A percentile compares a stretch with the other conserved stretches of the same genome.
Conservation (phyloP, 2,797 vertebrate species). For the Pelochelys cantorii region DNA sequence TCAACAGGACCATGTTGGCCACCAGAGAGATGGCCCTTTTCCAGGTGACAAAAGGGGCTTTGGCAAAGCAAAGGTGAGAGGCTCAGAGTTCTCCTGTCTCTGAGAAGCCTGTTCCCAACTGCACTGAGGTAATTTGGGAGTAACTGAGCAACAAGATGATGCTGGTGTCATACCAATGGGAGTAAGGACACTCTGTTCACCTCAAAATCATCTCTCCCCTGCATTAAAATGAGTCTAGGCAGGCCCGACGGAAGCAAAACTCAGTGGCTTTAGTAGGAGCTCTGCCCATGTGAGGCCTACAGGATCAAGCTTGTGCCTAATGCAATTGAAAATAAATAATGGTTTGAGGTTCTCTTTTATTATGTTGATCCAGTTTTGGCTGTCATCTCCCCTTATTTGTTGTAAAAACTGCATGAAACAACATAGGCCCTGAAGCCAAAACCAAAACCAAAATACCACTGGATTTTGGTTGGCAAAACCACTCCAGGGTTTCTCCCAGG, state of each 20-base stretch:
- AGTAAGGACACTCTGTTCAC: not conserved
- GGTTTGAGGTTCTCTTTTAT: not conserved
- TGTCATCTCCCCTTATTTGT: not conserved
- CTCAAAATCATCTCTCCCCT: not conserved
- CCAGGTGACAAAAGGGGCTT: too few relatives aligned
- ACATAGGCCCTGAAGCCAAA: not conserved
- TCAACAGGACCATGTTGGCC: too few relatives aligned
- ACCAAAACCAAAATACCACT: not conserved
- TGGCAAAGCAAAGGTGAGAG: too few relatives aligned
- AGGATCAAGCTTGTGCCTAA: not conserved
- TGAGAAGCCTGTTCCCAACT: not conserved
- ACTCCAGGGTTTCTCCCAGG: not conserved
- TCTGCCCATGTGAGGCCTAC: rapidly evolving
- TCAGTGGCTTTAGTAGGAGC: rapidly evolving
- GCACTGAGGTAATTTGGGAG: not conserved
- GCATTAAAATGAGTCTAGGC: not conserved
- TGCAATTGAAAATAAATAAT: not conserved
- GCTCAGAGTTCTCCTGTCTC: too few relatives aligned
- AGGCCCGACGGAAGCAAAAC: rapidly evolving
- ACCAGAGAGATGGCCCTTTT: too few relatives aligned
- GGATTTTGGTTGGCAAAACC: not conserved
- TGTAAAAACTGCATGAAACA: not conserved
- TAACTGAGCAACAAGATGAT: not conserved
- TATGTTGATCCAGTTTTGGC: not conserved
- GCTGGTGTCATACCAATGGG: not conserved